phyloP scores from a whole-genome alignment of 2,113 vertebrate species.

The Campylomormyrus tamandua region DNA sequence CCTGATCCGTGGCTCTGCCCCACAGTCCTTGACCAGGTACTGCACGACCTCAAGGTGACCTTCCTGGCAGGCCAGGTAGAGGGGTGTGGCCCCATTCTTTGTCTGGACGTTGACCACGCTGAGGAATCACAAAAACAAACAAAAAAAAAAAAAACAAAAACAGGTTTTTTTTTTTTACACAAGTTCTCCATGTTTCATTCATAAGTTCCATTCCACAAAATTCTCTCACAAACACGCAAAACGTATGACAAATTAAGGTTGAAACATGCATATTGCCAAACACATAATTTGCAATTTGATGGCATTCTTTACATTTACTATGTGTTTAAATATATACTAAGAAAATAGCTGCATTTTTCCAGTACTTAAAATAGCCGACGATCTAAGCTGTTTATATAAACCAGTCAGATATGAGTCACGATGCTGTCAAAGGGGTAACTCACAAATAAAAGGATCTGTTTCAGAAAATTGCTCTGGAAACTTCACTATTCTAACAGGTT shows the following conservation, averaged over 20 bases:
- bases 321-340: not conserved
- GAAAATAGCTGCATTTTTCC: not conserved
- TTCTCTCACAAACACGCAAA: not conserved
- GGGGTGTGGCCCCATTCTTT: conserved; percentile 93
- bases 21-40: conserved; percentile 87
- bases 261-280: not conserved
- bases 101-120: conserved; percentile 89
- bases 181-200: not conserved
- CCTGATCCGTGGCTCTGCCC: conserved; percentile 71
- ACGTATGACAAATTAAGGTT: not conserved
- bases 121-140: conserved; percentile 30
- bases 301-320: not conserved
- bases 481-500: not conserved
- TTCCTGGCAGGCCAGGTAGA: conserved; percentile 98
- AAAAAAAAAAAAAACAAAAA: not conserved
- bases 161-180: not conserved
- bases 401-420: not conserved
- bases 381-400: not conserved
- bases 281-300: not conserved
- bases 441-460: not conserved
- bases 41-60: conserved; percentile 92
- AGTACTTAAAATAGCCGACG: not conserved
- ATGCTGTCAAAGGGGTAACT: not conserved
- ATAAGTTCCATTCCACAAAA: not conserved
- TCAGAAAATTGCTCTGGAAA: not conserved